These are phyloP conservation scores for Equus quagga DNA, from an alignment of 2,113 vertebrate genomes.

Conservation along the genomic window DNA sequence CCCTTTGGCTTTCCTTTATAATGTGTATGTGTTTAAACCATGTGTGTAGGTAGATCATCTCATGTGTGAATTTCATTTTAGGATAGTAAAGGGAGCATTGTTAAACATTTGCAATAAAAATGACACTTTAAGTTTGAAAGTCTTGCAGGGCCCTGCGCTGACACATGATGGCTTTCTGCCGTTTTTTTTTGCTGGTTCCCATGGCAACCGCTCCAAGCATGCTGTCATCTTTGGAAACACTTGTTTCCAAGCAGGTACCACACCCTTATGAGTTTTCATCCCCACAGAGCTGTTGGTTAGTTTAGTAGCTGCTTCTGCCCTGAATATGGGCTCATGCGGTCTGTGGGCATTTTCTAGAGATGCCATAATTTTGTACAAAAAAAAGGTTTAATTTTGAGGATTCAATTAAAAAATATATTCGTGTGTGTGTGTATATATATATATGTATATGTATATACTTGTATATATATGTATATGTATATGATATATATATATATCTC, in stretches of 20 bases:
- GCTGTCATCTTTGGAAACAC: neutral
- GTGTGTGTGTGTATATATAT: neutral
- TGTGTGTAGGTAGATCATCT: neutral
- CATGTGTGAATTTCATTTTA: neutral
- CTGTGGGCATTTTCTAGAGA: neutral
- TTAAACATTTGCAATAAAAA: neutral
- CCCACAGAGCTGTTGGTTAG: neutral
- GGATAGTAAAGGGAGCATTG: neutral
- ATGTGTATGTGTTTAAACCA: neutral
- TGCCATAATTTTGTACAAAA: neutral
- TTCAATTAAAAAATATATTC: neutral
- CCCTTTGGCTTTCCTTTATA: neutral
- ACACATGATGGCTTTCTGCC: neutral
- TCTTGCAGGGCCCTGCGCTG: neutral
- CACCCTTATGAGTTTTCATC: neutral
- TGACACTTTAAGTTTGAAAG: neutral
- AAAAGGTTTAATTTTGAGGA: neutral
- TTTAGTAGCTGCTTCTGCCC: neutral
- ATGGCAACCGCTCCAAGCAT: neutral
- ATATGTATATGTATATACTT: neutral
- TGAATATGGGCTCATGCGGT: neutral
- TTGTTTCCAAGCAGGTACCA: neutral
- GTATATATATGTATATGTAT: neutral
- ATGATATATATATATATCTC: neutral
- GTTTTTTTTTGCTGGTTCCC: neutral